A percentile compares a stretch with the other conserved stretches of the same genome.
Evolutionary conservation across 2,888 invertebrate genomes (phyloP).

Genomic region (Miltochrista miniata): DNA sequence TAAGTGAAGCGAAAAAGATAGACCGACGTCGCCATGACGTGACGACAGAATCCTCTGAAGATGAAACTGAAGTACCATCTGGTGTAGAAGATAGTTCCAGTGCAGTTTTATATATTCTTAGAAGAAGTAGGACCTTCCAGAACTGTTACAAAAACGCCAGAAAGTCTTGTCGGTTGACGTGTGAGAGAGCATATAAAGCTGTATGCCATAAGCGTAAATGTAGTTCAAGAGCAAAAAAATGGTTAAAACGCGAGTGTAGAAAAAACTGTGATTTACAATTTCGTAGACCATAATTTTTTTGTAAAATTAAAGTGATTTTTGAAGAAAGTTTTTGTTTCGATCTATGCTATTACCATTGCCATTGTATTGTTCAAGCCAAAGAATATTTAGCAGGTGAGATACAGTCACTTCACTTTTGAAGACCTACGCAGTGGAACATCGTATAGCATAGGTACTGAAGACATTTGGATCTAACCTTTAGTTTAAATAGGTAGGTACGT

Average conservation of each 20-base stretch:
- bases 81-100: not conserved
- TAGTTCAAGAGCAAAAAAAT: slow-evolving; percentile 9
- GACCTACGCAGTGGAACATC: no score
- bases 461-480: no score
- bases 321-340: no score
- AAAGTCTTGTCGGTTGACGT: slow-evolving; percentile 17
- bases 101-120: not conserved
- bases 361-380: no score
- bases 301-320: no score
- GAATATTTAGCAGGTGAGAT: no score
- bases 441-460: no score
- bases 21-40: not conserved
- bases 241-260: slow-evolving; percentile 16
- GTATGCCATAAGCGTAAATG: slow-evolving; percentile 18
- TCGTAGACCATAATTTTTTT: not conserved
- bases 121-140: slow-evolving; percentile 6
- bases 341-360: no score
- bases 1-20: not conserved
- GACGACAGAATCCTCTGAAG: not conserved
- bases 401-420: no score
- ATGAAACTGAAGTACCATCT: not conserved
- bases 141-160: slow-evolving; percentile 10
- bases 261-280: slow-evolving; percentile 9
- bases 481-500: no score
- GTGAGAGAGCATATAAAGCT: slow-evolving; percentile 13